Base-by-base conservation (phyloP, 1,140 invertebrate species). In the Hestina assimilis region DNA sequence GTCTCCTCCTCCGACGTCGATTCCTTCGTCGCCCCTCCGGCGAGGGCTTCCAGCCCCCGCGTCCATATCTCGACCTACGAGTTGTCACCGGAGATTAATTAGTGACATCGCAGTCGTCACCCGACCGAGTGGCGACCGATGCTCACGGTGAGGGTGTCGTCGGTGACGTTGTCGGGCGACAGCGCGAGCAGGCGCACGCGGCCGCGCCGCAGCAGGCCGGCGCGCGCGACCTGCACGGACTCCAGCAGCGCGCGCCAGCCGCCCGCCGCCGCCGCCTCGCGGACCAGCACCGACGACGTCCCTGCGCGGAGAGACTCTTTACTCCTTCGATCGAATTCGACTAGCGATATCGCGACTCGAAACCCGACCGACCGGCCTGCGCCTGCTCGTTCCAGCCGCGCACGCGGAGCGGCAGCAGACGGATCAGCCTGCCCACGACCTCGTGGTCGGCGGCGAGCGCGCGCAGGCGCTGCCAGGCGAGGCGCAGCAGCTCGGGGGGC, bases 21-120 rank as follows among this genome's bases (percentile, higher is more conserved):
- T 8, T 7, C 41, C 51, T n/a, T 23, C 28, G 24, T 23, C 51
- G 35, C 48, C 9, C 48, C 65, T 26, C 69, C 73, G 20, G 69
- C 60, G 12, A 79, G 40, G 8, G 71, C 57, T 21, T 74, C 71
- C 29, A 79, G 55, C 0, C 78, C 78, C 24, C 66, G 66, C 26
- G 74, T 66, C 69, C 69, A 73, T 31, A 81, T 33, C 51, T 78
- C 79, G 19, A 76, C 72, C 69, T 71, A 47, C 20, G 29, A 15
- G 4, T 14, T n/a, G 6, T 26, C 24, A 33, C 14, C 3, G 12
- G 11, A 6, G 12, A 14, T 9, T 1, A 4, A 12, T 12, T 33
- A 6, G 15, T 0, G 29, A 1, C 12, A 33, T 14, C 4, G 3
- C 29, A 31, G 3, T n/a, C 29, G 29, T 14, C 1, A 11, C 6